These are phyloP conservation scores for Falcunculus frontatus DNA, from an alignment of 2,113 vertebrate genomes.

Conservation along the genomic window DNA sequence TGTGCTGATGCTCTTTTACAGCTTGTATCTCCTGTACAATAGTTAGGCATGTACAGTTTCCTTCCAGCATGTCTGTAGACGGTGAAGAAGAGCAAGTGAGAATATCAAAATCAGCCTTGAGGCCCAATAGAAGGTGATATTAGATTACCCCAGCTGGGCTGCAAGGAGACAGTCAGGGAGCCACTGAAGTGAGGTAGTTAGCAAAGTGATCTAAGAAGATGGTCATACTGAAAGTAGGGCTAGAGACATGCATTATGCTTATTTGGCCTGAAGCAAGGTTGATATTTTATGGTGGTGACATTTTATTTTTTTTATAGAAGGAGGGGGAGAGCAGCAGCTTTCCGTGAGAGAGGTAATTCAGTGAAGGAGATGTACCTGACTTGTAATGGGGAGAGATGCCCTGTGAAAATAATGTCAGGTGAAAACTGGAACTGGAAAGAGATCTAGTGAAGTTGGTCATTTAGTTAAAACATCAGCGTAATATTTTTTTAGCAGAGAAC, in stretches of 20 bases:
- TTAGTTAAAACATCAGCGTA: not conserved
- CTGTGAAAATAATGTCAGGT: not conserved
- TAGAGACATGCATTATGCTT: accelerated
- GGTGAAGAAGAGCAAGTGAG: not conserved
- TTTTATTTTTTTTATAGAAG: not conserved
- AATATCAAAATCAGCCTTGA: not conserved
- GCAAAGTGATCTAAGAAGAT: not conserved
- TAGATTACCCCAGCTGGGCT: not conserved
- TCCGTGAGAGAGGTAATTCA: not conserved
- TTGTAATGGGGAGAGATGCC: not conserved
- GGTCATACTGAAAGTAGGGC: not conserved
- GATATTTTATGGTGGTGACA: not conserved
- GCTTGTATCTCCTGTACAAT: not conserved
- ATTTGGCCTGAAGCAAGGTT: not conserved
- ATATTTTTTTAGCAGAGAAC: not conserved
- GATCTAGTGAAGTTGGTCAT: not conserved
- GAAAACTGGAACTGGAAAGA: not conserved
- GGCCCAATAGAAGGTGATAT: not conserved
- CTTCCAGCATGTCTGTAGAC: not conserved
- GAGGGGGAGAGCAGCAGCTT: not conserved
- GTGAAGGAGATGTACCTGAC: not conserved
- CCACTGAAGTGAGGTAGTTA: not conserved
- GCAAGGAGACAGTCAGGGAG: not conserved
- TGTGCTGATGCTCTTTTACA: not conserved
- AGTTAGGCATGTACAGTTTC: not conserved